Evolutionary conservation across 2,797 vertebrate species (phyloP), one percentile per base, ranked within the genome.

Genomic region (Melanogrammus aeglefinus): DNA sequence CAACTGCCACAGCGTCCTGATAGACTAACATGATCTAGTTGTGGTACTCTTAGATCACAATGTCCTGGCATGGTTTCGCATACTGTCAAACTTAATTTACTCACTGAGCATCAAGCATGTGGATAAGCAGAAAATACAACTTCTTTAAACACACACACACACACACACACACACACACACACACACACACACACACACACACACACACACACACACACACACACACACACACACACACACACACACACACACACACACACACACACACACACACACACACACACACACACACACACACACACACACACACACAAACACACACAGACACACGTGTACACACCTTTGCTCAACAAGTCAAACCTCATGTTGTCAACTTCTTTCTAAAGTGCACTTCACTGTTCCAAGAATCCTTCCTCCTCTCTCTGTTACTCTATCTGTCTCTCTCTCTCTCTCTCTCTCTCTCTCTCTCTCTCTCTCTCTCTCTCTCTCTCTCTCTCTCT

Each of bases 61-160:
- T 14, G 12, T 47, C 16, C 44, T 13, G 44, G 16, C 44, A 16
- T 47, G 44, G 44, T 14, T 47, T 47, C 12, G 14, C 13, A 47
- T 47, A 83, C 82, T 76, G 78, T 66, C 71, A 77, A 84, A 75
- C 69, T 44, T 41, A 75, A 27, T 74, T n/a, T 8, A 73, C 79
- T 78, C 77, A 72, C 39, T 71, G 76, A 81, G 66, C 79, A n/a
- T 57, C 35, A 77, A 76, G 21, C 63, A 75, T 80, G 74, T 2
- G 10, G 78, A 79, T 75, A 38, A 75, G 44, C 44, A 47, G 12
- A 57, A 3, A 57, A n/a, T 16, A 21, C 47, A 57, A 57, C 47
- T 18, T 16, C 3, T 18, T 18, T 16, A 4, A 18, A 57, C 16
- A 21, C 47, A 57, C 47, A 57, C 38, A 35, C 31, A 24, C 21